phyloP scores from a whole-genome alignment of 2,113 vertebrate genomes.

The Hippopotamus amphibius region DNA sequence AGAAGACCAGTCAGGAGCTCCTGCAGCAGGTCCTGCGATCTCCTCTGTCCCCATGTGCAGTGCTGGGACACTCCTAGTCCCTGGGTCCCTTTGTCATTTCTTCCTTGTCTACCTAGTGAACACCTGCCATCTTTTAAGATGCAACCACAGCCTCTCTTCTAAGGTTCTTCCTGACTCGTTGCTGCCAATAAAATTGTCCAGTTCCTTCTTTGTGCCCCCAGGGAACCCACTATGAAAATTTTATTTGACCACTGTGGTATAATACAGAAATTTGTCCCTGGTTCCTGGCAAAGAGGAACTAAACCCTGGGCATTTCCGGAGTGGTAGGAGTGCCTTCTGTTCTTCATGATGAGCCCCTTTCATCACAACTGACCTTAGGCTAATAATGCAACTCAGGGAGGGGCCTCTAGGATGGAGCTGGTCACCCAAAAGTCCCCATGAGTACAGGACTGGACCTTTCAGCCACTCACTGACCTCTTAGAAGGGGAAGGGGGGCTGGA shows the following conservation, averaged over 20 bases:
- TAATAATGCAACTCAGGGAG: neutral
- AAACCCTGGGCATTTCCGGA: neutral
- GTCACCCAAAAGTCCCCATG: neutral
- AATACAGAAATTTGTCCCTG: neutral
- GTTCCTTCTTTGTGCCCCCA: neutral
- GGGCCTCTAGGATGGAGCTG: neutral
- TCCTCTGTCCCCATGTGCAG: neutral
- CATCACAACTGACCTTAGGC: neutral
- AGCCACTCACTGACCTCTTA: neutral
- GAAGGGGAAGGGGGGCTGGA: neutral
- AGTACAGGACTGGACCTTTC: neutral
- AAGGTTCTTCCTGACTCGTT: neutral
- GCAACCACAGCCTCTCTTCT: neutral
- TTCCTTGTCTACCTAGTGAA: neutral
- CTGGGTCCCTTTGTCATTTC: neutral
- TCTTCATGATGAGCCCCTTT: neutral
- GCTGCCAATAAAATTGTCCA: neutral
- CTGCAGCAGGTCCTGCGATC: neutral
- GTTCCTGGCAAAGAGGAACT: neutral
- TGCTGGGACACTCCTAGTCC: neutral
- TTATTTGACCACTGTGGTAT: neutral
- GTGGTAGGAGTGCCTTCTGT: neutral
- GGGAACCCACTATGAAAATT: neutral
- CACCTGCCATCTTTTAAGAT: neutral
- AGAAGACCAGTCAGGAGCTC: neutral